These are phyloP conservation scores for Eupeodes luniger DNA, from an alignment of 2,888 invertebrate genomes.

Conservation along the genomic window DNA sequence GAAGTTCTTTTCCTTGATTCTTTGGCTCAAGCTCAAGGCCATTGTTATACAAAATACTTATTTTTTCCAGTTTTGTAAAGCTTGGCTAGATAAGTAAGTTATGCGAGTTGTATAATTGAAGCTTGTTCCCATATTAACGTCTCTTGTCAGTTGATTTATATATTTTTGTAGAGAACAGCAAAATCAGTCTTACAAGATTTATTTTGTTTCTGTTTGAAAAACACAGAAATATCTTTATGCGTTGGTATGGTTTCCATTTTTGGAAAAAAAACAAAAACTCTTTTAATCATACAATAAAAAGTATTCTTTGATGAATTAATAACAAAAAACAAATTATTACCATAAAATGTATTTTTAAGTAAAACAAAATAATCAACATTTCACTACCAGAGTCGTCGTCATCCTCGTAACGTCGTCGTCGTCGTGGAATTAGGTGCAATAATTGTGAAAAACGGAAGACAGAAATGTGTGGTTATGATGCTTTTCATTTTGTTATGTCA, in stretches of 20 bases:
- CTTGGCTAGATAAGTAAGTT: background rate
- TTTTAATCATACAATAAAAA: background rate
- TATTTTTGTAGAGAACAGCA: background rate
- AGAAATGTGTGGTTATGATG: background rate
- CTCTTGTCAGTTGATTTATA: constrained; percentile 22
- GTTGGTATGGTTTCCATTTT: background rate
- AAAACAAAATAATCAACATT: background rate
- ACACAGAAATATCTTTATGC: too few species aligned
- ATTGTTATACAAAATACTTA: background rate
- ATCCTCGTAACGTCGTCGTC: background rate
- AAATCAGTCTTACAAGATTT: background rate
- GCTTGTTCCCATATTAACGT: constrained; percentile 17
- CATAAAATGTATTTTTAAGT: constrained; percentile 13
- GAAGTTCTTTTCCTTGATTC: background rate
- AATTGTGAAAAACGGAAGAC: too few species aligned
- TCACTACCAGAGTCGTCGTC: background rate
- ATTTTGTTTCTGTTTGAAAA: too few species aligned
- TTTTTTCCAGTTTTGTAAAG: background rate
- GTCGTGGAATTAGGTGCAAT: too few species aligned
- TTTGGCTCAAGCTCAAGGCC: constrained; percentile 28
- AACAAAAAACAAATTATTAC: constrained; percentile 2
- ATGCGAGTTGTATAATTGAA: background rate
- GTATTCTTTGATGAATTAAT: background rate
- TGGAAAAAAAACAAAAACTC: background rate
- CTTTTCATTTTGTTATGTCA: constrained; percentile 10